Evolutionary conservation across 2,113 vertebrate species (phyloP).

Genomic region (Hassar affinis): DNA sequence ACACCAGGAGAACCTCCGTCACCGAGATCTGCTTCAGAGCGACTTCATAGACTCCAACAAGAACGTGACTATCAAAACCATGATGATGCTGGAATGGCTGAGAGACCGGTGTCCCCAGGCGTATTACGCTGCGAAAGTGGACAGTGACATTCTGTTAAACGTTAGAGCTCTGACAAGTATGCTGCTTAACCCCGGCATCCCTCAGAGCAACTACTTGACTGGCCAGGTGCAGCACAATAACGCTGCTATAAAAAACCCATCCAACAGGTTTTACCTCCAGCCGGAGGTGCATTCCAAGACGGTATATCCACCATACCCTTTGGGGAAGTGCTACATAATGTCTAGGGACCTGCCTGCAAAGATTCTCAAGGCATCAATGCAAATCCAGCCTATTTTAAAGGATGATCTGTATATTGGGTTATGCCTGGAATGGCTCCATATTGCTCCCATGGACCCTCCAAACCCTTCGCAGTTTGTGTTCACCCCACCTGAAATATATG

Average conservation of each 20-base stretch:
- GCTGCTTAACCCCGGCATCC: slow-evolving; percentile 74
- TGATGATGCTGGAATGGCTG: slow-evolving; percentile 79
- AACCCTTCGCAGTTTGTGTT: slow-evolving; percentile 46
- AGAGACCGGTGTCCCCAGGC: slow-evolving; percentile 59
- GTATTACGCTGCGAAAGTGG: slow-evolving; percentile 82
- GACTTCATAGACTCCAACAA: slow-evolving; percentile 67
- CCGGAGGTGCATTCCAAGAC: slow-evolving; percentile 75
- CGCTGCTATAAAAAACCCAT: slow-evolving; percentile 78
- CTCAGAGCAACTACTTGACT: slow-evolving; percentile 80
- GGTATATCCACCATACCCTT: slow-evolving; percentile 86
- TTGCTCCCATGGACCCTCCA: slow-evolving; percentile 55
- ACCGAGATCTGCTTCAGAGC: slow-evolving; percentile 75
- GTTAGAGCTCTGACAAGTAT: slow-evolving; percentile 81
- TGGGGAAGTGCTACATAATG: slow-evolving; percentile 87
- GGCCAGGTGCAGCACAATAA: slow-evolving; percentile 86
- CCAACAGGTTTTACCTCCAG: slow-evolving; percentile 86
- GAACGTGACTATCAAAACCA: slow-evolving; percentile 76
- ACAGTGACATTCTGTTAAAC: slow-evolving; percentile 85
- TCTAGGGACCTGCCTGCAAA: slow-evolving; percentile 86
- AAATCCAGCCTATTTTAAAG: slow-evolving; percentile 83
- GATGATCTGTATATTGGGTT: slow-evolving; percentile 78
- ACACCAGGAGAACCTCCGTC: slow-evolving; percentile 57
- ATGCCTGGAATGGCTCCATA: slow-evolving; percentile 63
- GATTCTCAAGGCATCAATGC: slow-evolving; percentile 77
- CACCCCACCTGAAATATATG: slow-evolving; percentile 32